phyloP scores from a whole-genome alignment of 2,888 invertebrate genomes.

The Lasioglossum villosulum region DNA sequence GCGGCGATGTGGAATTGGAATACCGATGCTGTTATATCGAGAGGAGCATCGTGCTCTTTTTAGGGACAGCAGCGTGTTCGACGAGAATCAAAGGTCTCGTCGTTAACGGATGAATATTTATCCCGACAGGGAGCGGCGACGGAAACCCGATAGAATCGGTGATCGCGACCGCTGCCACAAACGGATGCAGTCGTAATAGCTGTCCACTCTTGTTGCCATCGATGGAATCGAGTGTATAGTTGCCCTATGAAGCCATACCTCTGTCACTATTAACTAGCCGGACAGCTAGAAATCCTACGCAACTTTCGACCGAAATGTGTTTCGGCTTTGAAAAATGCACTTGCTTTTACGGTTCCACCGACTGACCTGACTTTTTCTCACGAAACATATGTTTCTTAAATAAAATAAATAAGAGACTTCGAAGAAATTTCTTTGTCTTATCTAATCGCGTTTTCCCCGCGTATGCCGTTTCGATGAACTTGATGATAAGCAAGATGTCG shows the following conservation, averaged over 20 bases:
- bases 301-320: too few species aligned
- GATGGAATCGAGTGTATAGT: background rate
- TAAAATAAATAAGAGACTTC: too few species aligned
- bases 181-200: background rate
- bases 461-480: too few species aligned
- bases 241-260: background rate
- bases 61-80: background rate
- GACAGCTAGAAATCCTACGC: background rate
- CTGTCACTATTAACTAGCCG: background rate
- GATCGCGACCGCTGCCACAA: background rate
- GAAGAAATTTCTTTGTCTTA: too few species aligned
- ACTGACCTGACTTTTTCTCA: too few species aligned
- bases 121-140: background rate
- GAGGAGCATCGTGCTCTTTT: slow-evolving; percentile 3
- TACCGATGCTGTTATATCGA: background rate
- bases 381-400: too few species aligned
- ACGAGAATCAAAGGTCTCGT: background rate
- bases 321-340: too few species aligned
- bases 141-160: slow-evolving; percentile 1
- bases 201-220: background rate
- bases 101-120: slow-evolving; percentile 17
- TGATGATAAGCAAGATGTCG: background rate
- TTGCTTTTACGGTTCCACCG: too few species aligned
- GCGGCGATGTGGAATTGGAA: slow-evolving; percentile 9
- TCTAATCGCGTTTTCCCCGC: background rate